Evolutionary conservation across 2,797 vertebrate species (phyloP), one percentile per base, ranked within the genome.

Genomic region (Halcyon badia): DNA sequence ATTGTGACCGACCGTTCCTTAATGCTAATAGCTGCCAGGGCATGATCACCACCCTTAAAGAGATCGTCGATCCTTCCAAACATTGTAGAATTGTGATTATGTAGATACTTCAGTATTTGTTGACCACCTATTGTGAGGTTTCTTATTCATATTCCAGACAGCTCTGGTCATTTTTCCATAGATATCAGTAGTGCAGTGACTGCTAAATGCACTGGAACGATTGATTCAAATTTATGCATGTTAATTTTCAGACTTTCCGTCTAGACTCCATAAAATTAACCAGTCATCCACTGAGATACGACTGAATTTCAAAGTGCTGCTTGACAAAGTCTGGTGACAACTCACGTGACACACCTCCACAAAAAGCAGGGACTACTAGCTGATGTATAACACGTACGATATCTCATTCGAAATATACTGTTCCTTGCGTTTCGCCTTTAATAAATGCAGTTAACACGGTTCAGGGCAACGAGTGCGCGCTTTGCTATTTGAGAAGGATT

Each of bases 181-280:
- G 93, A 81, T 97, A 91, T 28, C 65, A 65, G 90, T 96, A 96
- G 90, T 95, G 77, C 73, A 94, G 68, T 77, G 94, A 92, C 82
- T 96, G 89, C 52, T 96, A 82, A 96, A 72, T 87, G 65, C 93
- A 81, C n/a, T 66, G 68, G 51, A 88, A 94, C 93, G 94, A 98
- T 96, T 94, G 92, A 96, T 96, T 97, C 92, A 78, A 93, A 97
- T 98, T 91, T 97, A 96, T 96, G 94, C 91, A 33, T 95, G 88
- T 90, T 97, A 92, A 95, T 97, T 95, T 90, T 94, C 83, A 93
- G 90, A 88, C 70, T 95, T 96, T 87, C 86, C 5, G 58, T 94
- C 85, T 86, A 96, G 75, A 94, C 51, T 92, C 75, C 10, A 1
- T 90, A 80, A 95, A 97, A 96, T 97, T 83, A 96, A 89, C 88